These are phyloP conservation scores for Thrips palmi DNA, from an alignment of 1,140 invertebrate species.

Conservation along the genomic window DNA sequence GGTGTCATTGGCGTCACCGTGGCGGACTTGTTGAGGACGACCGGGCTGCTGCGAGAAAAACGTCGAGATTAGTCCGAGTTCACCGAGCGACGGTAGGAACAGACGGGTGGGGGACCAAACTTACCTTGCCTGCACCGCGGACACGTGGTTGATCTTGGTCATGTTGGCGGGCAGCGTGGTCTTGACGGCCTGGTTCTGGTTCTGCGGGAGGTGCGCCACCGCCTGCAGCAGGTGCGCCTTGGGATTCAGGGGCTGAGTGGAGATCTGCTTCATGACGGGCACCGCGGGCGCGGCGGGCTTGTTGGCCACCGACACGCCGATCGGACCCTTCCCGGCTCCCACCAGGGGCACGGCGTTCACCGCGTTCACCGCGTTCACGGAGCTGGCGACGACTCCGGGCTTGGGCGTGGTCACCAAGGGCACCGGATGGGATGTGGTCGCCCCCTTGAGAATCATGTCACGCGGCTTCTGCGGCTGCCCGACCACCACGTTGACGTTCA, in stretches of 20 bases:
- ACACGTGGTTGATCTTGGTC: slow-evolving; percentile 16
- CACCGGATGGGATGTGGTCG: slow-evolving; percentile 7
- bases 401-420: slow-evolving; percentile 10
- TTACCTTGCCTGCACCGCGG: no score
- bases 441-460: no score
- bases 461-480: no score
- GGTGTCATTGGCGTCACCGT: slow-evolving; percentile 15
- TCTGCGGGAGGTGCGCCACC: slow-evolving; percentile 19
- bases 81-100: no score
- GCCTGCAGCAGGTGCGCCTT: slow-evolving; percentile 28
- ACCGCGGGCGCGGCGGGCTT: background rate
- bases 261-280: background rate
- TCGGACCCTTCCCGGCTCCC: background rate
- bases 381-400: background rate
- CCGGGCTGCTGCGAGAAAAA: no score
- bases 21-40: no score
- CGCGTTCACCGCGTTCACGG: no score
- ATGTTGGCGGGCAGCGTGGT: slow-evolving; percentile 3
- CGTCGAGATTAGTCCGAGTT: no score
- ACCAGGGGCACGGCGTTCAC: background rate
- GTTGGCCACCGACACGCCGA: background rate
- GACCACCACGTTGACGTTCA: no score
- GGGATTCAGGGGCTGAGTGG: slow-evolving; percentile 22
- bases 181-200: slow-evolving; percentile 8
- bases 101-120: no score